Base-by-base conservation (phyloP, 2,888 invertebrate species). In the Euplagia quadripunctaria region DNA sequence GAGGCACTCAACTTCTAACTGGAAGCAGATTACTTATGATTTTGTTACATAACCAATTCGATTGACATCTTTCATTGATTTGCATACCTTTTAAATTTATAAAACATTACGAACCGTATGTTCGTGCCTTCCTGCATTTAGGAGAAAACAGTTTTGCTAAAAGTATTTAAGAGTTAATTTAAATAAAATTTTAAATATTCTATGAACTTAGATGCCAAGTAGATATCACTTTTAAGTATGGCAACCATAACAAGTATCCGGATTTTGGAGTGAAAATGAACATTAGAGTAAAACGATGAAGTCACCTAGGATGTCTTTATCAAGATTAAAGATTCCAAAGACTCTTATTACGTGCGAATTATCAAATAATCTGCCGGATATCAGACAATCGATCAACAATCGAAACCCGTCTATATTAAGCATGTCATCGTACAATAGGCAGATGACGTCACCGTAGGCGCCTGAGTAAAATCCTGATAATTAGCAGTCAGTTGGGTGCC, bases 391-490 rank as follows among this genome's bases (percentile, higher is more conserved):
- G 74, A 79, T 79, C 69, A 68, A 78, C 75, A 85, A 70, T 75
- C 64, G 74, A 77, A 82, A 73, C 76, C 76, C 83, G 74, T 78
- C 81, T 81, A 79, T 83, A 85, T 83, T 78, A 75, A 82, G 71
- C 76, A 55, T 75, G 75, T 72, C 75, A 74, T 12, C 52, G 74
- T 78, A 85, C 81, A 85, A 84, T 85, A 49, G 82, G n/a, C 20
- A 93, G 91, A 92, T 94, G 92, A 93, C 93, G 92, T 94, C 91
- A 94, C 73, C 68, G 31, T 72, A 85, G 94, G 94, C 95, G 94
- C 94, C 93, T 83, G 87, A 85, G 87, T 86, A 85, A 86, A 86
- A 85, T 83, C 82, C 83, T 82, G 79, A 80, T 85, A 89, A 92
- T 93, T 93, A 91, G 89, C 92, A 93, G 92, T 92, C 92, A 67